A percentile compares a stretch with the other conserved stretches of the same genome.
These are phyloP conservation scores for Anaspis maculata DNA, from an alignment of 2,888 invertebrate species.

Conservation along the genomic window DNA sequence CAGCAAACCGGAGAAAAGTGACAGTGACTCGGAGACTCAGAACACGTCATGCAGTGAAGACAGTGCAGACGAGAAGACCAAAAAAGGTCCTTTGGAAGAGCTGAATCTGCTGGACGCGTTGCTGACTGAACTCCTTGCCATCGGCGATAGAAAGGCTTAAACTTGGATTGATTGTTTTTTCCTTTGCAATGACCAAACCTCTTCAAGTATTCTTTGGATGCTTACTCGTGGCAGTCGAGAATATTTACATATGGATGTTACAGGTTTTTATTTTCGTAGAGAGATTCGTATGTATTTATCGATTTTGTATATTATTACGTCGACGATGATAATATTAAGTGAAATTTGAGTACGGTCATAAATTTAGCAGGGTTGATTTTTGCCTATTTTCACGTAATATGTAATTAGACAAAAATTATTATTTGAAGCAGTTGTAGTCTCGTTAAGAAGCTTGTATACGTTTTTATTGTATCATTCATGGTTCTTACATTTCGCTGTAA, in stretches of 20 bases:
- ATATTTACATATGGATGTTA: no score
- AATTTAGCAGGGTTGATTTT: constrained; percentile 13
- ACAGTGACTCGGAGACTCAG: constrained; percentile 33
- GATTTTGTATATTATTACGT: constrained; percentile 8
- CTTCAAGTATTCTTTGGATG: constrained; percentile 21
- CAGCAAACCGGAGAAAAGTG: constrained; percentile 19
- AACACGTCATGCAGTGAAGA: constrained; percentile 31
- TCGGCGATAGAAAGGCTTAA: constrained; percentile 38
- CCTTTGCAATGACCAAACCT: constrained; percentile 21
- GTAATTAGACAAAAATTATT: constrained; percentile 5
- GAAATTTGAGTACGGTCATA: constrained; percentile 1
- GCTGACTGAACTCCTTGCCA: constrained; percentile 37
- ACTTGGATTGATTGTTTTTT: no score
- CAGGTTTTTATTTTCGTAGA: no score
- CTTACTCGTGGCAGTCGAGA: no score
- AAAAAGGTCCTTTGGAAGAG: constrained; percentile 30
- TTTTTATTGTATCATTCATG: constrained; percentile 12
- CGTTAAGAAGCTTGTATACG: constrained; percentile 4
- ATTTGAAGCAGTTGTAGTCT: no score
- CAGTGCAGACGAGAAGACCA: constrained; percentile 25
- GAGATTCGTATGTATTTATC: constrained; percentile 6
- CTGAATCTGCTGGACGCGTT: constrained; percentile 36
- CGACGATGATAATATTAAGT: no score
- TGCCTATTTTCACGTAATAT: constrained; percentile 6
- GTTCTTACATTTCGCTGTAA: constrained; percentile 15